Evolutionary conservation across 1,140 invertebrate species (phyloP).

Genomic region (Acyrthosiphon pisum): DNA sequence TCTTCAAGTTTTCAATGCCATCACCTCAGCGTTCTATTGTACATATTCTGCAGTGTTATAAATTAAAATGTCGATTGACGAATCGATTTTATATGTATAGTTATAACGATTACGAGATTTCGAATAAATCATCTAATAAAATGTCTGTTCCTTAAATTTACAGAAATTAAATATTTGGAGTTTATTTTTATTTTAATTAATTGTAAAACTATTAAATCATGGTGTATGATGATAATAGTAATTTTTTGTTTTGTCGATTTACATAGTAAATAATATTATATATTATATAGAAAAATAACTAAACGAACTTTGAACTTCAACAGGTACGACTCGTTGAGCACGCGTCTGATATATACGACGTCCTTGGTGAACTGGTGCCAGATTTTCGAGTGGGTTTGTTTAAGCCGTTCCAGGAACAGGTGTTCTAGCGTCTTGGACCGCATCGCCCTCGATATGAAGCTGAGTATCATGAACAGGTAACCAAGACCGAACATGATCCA

Average conservation of each 20-base stretch:
- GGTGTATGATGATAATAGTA: not conserved
- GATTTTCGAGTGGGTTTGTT: constrained; percentile 78
- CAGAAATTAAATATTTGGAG: no score
- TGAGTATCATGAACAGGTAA: constrained; percentile 89
- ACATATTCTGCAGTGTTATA: no score
- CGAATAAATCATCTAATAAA: not conserved
- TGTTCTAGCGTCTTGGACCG: constrained; percentile 76
- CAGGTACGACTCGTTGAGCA: constrained; percentile 80
- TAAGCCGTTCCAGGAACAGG: constrained; percentile 79
- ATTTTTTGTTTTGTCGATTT: not conserved
- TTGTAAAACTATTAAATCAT: not conserved
- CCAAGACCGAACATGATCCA: constrained; percentile 92
- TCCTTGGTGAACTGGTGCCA: constrained; percentile 80
- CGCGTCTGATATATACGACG: constrained; percentile 74
- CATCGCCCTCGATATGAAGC: constrained; percentile 79
- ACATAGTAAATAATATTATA: not conserved
- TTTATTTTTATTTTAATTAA: no score
- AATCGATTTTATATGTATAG: not conserved
- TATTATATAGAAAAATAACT: not conserved
- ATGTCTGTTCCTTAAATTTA: not conserved
- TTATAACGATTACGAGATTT: not conserved
- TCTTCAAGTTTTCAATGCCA: no score
- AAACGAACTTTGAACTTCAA: constrained; percentile 77
- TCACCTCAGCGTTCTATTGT: not conserved
- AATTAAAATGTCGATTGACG: not conserved